Conservation (phyloP, 2,113 vertebrate species). For the Ia io region DNA sequence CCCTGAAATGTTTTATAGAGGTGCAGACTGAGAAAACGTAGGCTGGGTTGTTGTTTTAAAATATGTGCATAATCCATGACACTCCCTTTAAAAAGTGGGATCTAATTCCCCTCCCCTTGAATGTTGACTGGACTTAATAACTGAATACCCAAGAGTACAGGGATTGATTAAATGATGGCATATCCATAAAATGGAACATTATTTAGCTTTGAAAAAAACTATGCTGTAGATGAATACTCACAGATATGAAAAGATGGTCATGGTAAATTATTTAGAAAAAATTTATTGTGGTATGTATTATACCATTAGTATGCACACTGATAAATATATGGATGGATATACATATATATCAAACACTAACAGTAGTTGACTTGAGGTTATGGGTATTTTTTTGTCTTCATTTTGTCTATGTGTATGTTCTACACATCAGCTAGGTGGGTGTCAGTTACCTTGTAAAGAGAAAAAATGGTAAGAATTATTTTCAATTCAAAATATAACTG, state of each 20-base stretch:
- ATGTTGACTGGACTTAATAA: background rate
- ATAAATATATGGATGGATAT: background rate
- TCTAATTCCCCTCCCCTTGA: no score
- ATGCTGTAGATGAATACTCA: background rate
- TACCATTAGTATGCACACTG: background rate
- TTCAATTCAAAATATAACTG: background rate
- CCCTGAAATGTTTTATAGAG: background rate
- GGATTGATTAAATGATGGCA: background rate
- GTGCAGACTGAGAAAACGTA: background rate
- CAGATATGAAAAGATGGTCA: background rate
- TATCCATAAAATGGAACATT: background rate
- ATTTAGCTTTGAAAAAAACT: slow-evolving; percentile 13
- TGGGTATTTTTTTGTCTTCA: background rate
- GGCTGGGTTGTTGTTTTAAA: background rate
- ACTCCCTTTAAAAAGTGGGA: background rate
- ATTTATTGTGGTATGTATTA: background rate
- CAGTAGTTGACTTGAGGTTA: background rate
- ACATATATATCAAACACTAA: background rate
- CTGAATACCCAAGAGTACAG: background rate
- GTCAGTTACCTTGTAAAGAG: background rate
- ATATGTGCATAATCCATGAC: background rate
- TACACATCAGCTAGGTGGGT: background rate
- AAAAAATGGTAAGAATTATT: slow-evolving; percentile 9
- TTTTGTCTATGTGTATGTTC: background rate
- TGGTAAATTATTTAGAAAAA: background rate